Evolutionary conservation across 2,888 invertebrate genomes (phyloP).

Genomic region (Melanotus villosus): DNA sequence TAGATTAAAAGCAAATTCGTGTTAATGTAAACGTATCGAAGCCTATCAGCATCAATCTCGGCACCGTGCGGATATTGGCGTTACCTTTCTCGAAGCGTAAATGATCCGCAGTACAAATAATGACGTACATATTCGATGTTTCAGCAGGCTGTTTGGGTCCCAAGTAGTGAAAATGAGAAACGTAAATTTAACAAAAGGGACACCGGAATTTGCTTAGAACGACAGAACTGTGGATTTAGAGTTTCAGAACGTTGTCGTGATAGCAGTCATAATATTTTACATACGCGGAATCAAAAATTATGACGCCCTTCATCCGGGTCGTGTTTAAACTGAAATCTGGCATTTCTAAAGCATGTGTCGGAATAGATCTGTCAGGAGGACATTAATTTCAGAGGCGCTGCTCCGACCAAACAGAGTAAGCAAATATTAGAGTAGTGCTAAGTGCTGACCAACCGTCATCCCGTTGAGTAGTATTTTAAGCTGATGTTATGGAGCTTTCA

Average conservation of each 20-base stretch:
- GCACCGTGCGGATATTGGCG: conserved; percentile 9
- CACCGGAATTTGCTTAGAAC: neutral
- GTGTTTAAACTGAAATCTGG: too few species aligned
- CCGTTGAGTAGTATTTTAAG: too few species aligned
- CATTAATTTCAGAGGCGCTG: too few species aligned
- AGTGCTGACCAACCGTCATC: too few species aligned
- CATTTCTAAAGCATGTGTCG: too few species aligned
- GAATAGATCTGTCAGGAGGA: too few species aligned
- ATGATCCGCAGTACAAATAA: conserved; percentile 24
- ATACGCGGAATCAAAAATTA: too few species aligned
- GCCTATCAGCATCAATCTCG: conserved; percentile 14
- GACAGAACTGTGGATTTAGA: conserved; percentile 1
- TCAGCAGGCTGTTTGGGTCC: conserved; percentile 7
- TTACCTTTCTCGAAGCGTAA: conserved; percentile 9
- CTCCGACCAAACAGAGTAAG: too few species aligned
- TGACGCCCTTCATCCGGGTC: too few species aligned
- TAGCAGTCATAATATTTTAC: too few species aligned
- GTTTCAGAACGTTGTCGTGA: neutral
- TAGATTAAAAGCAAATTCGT: conserved; percentile 34
- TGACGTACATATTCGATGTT: conserved; percentile 17
- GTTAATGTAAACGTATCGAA: conserved; percentile 31
- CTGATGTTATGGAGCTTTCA: too few species aligned
- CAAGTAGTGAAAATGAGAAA: conserved; percentile 15
- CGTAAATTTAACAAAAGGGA: conserved; percentile 11
- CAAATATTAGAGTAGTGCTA: too few species aligned